Percentiles rank a stretch among this genome's conserved stretches.
These are phyloP conservation scores for Lithophane ornitopus DNA, from an alignment of 2,888 invertebrate genomes.

Conservation along the genomic window DNA sequence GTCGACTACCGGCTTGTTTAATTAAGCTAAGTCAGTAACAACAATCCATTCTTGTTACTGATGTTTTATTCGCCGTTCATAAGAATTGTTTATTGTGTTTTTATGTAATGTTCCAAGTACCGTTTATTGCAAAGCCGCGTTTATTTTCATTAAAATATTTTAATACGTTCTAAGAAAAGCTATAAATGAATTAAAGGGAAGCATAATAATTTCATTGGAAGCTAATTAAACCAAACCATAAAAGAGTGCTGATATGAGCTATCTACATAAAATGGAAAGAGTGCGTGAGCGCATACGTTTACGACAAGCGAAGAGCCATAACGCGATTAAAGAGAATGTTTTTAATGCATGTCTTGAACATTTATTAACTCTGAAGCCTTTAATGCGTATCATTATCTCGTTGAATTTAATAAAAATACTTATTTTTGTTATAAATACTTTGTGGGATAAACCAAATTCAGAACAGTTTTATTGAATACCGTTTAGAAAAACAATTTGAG, in stretches of 20 bases:
- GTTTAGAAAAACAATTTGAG: neutral
- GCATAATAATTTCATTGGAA: slow-evolving; percentile 27
- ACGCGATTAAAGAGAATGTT: slow-evolving; percentile 35
- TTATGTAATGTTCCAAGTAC: slow-evolving; percentile 43
- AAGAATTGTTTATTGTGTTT: slow-evolving; percentile 74
- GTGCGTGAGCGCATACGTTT: slow-evolving; percentile 50
- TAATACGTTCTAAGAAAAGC: slow-evolving; percentile 45
- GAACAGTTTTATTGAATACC: neutral
- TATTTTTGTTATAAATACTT: slow-evolving; percentile 1
- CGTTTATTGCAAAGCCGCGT: slow-evolving; percentile 44
- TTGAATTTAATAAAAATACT: slow-evolving; percentile 18
- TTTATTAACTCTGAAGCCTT: slow-evolving; percentile 30
- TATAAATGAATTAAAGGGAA: slow-evolving; percentile 27
- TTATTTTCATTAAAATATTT: slow-evolving; percentile 41
- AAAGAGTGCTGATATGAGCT: slow-evolving; percentile 37
- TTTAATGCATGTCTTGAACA: slow-evolving; percentile 42
- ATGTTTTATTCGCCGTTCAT: slow-evolving; percentile 78
- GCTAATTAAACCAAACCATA: slow-evolving; percentile 43
- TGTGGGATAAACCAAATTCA: slow-evolving; percentile 3
- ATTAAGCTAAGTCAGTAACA: slow-evolving; percentile 90
- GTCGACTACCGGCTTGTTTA: slow-evolving; percentile 88
- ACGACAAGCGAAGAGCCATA: slow-evolving; percentile 41
- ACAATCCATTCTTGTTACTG: slow-evolving; percentile 85
- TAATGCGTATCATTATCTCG: slow-evolving; percentile 14
- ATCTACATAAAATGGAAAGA: slow-evolving; percentile 33